Conservation (phyloP, 1,140 invertebrate genomes). For the Drosophila subobscura region DNA sequence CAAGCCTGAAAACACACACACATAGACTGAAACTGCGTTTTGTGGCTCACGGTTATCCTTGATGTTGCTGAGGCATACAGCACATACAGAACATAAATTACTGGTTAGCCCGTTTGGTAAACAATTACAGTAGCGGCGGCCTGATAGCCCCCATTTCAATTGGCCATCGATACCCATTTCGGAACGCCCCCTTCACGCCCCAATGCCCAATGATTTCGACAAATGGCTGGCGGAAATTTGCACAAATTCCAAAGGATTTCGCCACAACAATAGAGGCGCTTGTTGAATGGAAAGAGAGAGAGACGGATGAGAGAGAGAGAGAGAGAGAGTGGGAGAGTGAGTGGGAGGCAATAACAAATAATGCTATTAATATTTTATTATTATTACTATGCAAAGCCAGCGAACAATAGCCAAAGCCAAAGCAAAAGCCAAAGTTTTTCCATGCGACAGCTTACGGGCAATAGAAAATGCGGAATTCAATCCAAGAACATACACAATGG, state of each 20-base stretch:
- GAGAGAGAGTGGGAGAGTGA: constrained; percentile 1
- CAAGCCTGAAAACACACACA: too few species aligned
- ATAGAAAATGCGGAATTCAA: constrained; percentile 61
- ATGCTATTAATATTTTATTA: constrained; percentile 77
- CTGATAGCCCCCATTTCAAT: constrained; percentile 35
- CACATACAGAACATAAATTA: background rate
- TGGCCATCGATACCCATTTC: constrained; percentile 48
- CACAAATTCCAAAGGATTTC: constrained; percentile 57
- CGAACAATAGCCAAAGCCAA: constrained; percentile 44
- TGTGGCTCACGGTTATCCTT: background rate
- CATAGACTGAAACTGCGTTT: too few species aligned
- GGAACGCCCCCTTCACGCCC: constrained; percentile 27
- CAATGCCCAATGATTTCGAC: constrained; percentile 54
- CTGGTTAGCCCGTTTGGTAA: constrained; percentile 17
- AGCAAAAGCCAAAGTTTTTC: constrained; percentile 41
- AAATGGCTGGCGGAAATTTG: constrained; percentile 67
- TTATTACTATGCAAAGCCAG: constrained; percentile 69
- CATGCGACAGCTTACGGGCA: constrained; percentile 44
- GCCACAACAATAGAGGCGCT: constrained; percentile 5
- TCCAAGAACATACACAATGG: constrained; percentile 39
- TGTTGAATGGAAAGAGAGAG: constrained; percentile 30
- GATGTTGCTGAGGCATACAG: too few species aligned
- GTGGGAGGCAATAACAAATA: constrained; percentile 59
- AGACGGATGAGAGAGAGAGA: too few species aligned
- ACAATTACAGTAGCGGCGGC: constrained; percentile 17